Percentiles rank a stretch among this genome's conserved stretches.
Conservation (phyloP, 2,797 vertebrate species). For the Buceros bicornis region DNA sequence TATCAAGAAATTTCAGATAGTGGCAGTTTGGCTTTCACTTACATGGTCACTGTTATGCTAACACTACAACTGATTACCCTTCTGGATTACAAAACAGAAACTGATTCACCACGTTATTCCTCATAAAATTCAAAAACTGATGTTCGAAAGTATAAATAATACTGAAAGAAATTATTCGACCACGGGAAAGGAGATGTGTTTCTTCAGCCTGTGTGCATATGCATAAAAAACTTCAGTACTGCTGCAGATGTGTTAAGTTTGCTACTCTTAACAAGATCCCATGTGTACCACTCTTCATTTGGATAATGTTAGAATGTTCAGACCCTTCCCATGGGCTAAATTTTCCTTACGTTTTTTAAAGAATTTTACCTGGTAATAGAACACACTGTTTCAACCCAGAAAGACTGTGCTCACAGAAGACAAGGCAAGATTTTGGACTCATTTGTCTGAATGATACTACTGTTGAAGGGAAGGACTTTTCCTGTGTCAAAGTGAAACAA, state of each 20-base stretch:
- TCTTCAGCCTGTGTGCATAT: slow-evolving; percentile 1
- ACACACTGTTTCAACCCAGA: neutral
- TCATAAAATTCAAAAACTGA: neutral
- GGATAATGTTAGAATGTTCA: neutral
- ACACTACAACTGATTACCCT: neutral
- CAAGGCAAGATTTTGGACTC: neutral
- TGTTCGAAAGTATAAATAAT: neutral
- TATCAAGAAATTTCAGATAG: slow-evolving; percentile 46
- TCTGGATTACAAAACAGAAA: neutral
- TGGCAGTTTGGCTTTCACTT: slow-evolving; percentile 9
- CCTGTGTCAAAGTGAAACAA: neutral
- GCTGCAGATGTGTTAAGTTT: neutral
- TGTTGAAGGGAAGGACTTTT: neutral
- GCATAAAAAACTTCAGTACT: neutral
- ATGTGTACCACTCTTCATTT: neutral
- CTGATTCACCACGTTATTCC: neutral
- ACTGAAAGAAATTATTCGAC: slow-evolving; percentile 2
- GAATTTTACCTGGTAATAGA: neutral
- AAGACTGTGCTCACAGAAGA: neutral
- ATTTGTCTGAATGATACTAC: neutral
- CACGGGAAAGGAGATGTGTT: neutral
- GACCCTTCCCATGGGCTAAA: neutral
- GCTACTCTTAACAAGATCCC: neutral
- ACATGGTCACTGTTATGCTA: neutral
- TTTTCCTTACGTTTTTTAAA: neutral